A percentile compares a stretch with the other conserved stretches of the same genome.
These are phyloP conservation scores for Oryzaephilus surinamensis DNA, from an alignment of 1,140 invertebrate species.

Conservation along the genomic window DNA sequence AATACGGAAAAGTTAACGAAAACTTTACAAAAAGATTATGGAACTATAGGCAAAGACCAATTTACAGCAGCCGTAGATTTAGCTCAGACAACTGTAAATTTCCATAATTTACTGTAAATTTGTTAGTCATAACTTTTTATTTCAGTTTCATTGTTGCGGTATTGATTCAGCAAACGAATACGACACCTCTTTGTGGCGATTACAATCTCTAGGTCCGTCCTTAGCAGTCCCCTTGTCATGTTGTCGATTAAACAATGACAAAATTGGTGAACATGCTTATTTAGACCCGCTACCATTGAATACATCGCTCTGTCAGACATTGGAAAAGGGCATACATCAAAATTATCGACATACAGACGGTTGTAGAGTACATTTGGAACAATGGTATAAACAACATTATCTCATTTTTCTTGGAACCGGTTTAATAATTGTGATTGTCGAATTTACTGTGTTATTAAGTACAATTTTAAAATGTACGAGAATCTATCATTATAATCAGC, in stretches of 20 bases:
- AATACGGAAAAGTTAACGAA: constrained; percentile 54
- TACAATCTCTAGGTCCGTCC: constrained; percentile 59
- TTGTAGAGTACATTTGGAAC: constrained; percentile 57
- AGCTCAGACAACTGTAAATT: constrained; percentile 56
- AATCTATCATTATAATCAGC: constrained; percentile 29
- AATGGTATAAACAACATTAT: constrained; percentile 68
- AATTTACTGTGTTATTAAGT: constrained; percentile 56
- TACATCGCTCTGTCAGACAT: constrained; percentile 56
- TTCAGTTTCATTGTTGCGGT: constrained; percentile 73
- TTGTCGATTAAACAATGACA: constrained; percentile 56
- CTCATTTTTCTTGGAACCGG: constrained; percentile 56
- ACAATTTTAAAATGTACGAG: constrained; percentile 58
- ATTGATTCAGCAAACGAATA: constrained; percentile 70
- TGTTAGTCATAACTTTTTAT: constrained; percentile 12
- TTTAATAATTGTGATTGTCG: constrained; percentile 53
- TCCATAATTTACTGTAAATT: constrained; percentile 1
- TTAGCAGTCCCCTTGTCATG: constrained; percentile 68
- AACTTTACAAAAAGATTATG: constrained; percentile 63
- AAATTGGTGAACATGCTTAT: constrained; percentile 48
- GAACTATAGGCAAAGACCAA: constrained; percentile 55
- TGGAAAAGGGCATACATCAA: constrained; percentile 47
- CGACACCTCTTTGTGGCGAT: constrained; percentile 67
- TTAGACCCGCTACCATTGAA: constrained; percentile 67
- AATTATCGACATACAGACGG: constrained; percentile 54
- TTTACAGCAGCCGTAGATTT: constrained; percentile 73